phyloP scores from a whole-genome alignment of 2,888 invertebrate genomes.

The Phyllotreta cruciferae region DNA sequence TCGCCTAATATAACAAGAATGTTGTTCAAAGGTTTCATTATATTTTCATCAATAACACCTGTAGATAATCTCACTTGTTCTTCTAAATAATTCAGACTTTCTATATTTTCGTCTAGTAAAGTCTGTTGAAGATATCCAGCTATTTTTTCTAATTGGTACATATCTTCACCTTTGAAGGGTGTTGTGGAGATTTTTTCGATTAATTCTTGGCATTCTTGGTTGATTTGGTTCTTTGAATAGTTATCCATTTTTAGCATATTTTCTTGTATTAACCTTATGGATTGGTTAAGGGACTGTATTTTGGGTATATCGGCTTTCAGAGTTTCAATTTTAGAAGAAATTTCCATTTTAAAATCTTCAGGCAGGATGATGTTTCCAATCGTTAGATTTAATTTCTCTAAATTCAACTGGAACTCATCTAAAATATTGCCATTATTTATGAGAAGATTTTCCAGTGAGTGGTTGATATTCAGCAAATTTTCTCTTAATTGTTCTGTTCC shows the following conservation, averaged over 20 bases:
- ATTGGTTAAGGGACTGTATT: conserved; percentile 17
- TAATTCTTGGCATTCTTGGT: background rate
- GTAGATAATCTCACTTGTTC: background rate
- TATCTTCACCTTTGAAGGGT: background rate
- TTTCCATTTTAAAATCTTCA: conserved; percentile 14
- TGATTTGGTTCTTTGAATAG: background rate
- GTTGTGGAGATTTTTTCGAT: background rate
- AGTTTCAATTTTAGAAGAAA: conserved; percentile 12
- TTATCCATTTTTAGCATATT: background rate
- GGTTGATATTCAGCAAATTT: conserved; percentile 12
- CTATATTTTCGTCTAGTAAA: background rate
- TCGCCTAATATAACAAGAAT: background rate
- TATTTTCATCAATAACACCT: background rate
- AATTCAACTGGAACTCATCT: conserved; percentile 15
- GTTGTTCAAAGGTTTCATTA: conserved; percentile 1
- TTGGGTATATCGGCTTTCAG: conserved; percentile 21
- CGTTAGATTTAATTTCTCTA: conserved; percentile 21
- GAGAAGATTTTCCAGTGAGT: conserved; percentile 8
- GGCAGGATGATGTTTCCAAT: conserved; percentile 1
- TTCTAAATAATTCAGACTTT: conserved; percentile 1
- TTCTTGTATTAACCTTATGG: background rate
- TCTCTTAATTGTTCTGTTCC: conserved; percentile 13
- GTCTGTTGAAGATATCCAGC: background rate
- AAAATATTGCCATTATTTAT: background rate
- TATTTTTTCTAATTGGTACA: conserved; percentile 5